A percentile compares a stretch with the other conserved stretches of the same genome.
Conservation (phyloP, 2,797 vertebrate species). For the Gorsachius magnificus region DNA sequence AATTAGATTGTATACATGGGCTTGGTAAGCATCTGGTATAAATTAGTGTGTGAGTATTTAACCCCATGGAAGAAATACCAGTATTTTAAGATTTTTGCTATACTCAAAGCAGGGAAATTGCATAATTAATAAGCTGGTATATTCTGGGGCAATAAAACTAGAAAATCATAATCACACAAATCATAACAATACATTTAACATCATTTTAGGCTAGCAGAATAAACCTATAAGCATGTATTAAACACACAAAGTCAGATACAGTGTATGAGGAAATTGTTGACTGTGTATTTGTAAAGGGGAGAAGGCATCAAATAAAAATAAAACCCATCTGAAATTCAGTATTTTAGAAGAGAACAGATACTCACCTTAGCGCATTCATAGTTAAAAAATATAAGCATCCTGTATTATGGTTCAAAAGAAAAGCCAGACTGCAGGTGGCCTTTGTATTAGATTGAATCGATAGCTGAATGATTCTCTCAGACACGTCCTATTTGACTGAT, state of each 20-base stretch:
- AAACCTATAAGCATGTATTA: not conserved
- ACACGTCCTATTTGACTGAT: not conserved
- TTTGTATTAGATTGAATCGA: not conserved
- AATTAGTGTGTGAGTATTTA: not conserved
- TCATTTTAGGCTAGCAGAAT: not conserved
- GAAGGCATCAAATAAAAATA: not conserved
- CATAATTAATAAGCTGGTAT: not conserved
- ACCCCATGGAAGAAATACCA: not conserved
- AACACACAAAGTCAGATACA: not conserved
- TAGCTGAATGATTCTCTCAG: not conserved
- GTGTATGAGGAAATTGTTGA: not conserved
- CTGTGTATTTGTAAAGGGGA: not conserved
- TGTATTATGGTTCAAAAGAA: not conserved
- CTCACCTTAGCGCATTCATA: not conserved
- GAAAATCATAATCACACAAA: not conserved
- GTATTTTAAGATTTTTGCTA: not conserved
- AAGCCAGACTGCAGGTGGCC: not conserved
- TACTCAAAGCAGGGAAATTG: not conserved
- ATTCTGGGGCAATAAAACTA: not conserved
- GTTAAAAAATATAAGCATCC: not conserved
- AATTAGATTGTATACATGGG: not conserved
- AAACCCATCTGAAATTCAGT: not conserved
- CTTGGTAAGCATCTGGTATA: not conserved
- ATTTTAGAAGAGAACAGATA: not conserved
- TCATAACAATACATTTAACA: not conserved